Base-by-base conservation (phyloP, 2,888 invertebrate species). In the Marronus borbonicus region DNA sequence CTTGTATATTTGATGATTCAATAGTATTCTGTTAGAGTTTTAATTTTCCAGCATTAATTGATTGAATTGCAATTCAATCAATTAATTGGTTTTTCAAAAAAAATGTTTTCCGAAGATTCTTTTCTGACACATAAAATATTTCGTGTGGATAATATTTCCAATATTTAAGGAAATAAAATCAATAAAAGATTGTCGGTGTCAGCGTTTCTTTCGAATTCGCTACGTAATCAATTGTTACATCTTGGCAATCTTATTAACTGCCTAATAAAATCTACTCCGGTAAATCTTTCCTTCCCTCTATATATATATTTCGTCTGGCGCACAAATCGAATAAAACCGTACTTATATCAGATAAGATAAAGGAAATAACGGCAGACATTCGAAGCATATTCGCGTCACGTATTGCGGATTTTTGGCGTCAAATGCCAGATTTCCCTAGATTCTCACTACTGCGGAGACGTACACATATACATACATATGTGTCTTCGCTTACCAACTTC, bases 341-440 rank as follows among this genome's bases (percentile, higher is more conserved):
- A 28, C 20, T 20, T 52, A n/a, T 52, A 52, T 28, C 10, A 60
- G 20, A 60, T 60, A 60, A 60, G 60, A 60, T 28, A 60, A 60
- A 60, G 28, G 60, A 60, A 60, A 60, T 60, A 60, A 28, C 60
- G 60, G 28, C 24, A 60, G 60, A 60, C 60, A 28, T 60, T 60
- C 60, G 60, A 24, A n/a, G 60, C n/a, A 60, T 60, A 60, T 60
- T 60, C 60, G 24, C 60, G 60, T 60, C 60, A 60, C 60, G 60
- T 60, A 60, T 28, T 60, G 60, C 60, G 60, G 60, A 60, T 60
- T 20, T 24, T 24, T 28, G 24, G 24, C 60, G 60, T 60, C 60
- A 60, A 60, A 60, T 20, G 60, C 24, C 60, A 24, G 60, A 60
- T 60, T 52, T 60, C 24, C 12, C 12, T 10, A 28, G 24, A 60